Evolutionary conservation across 2,113 vertebrate genomes (phyloP).

Genomic region (Gallinago undulata): DNA sequence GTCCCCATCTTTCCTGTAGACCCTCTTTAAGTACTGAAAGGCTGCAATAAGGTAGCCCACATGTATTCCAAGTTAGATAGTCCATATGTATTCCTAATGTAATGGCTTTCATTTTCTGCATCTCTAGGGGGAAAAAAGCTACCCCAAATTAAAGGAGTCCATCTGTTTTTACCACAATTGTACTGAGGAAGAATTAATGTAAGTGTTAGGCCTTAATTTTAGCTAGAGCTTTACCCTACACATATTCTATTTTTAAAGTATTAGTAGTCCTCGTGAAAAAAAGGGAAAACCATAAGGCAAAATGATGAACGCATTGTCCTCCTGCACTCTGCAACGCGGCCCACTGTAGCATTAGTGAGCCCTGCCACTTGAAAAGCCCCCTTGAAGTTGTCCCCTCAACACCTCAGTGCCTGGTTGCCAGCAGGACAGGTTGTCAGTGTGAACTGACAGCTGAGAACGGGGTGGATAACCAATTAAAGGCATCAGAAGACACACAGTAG

Average conservation of each 20-base stretch:
- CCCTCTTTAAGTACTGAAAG: neutral
- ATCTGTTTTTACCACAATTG: neutral
- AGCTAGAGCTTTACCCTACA: neutral
- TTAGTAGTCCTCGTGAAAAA: neutral
- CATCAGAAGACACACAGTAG: neutral
- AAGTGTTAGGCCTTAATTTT: neutral
- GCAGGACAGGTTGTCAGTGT: neutral
- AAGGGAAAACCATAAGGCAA: neutral
- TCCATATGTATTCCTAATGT: neutral
- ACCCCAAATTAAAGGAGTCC: neutral
- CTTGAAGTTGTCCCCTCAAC: neutral
- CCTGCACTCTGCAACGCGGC: neutral
- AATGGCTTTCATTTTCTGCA: neutral
- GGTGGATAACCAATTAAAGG: neutral
- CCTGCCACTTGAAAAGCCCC: neutral
- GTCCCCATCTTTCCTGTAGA: neutral
- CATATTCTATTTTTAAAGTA: neutral
- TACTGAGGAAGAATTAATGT: neutral
- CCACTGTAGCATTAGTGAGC: neutral
- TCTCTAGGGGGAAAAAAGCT: neutral
- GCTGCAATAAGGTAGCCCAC: neutral
- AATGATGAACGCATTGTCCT: neutral
- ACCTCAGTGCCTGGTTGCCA: neutral
- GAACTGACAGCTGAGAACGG: neutral
- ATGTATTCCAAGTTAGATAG: neutral